Base-by-base conservation (phyloP, 2,888 invertebrate species). In the Amblyteles armatorius region DNA sequence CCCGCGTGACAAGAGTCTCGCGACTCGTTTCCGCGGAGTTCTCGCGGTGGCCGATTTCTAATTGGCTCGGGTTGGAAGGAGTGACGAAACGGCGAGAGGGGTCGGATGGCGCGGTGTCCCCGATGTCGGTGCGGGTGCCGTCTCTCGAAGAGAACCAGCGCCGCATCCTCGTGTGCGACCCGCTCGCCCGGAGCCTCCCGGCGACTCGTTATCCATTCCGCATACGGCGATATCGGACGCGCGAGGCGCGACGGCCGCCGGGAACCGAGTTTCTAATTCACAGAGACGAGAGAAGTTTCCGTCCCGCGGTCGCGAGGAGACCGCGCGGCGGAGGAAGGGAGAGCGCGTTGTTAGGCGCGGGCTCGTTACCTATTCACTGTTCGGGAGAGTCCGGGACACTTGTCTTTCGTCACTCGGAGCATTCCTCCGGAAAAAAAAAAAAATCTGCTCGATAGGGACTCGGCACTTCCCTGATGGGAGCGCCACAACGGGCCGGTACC, bases 211-310 rank as follows among this genome's bases (percentile, higher is more conserved):
- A 85, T 76, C 79, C 85, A 82, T 85, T 85, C 85, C 79, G 67
- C 79, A 79, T 84, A 79, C 79, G 79, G 84, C 77, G 48, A 79
- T 82, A 84, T 84, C 82, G 84, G 65, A 82, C 84, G 84, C 78
- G 82, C 67, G 63, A 69, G 57, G 78, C 82, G 73, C 63, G 29
- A 26, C 29, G 60, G 2, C 33, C 50, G 78, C 48, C 76, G 79
- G 65, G 82, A 81, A 50, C 52, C 16, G 72, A 84, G 85, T 85
- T 85, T 85, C 85, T 85, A 85, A 82, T 85, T 85, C 76, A 76
- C 82, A 52, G 44, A 81, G 74, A 74, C 72, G 77, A 65, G 44
- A 55, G 81, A 26, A 68, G 36, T 67, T 73, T 60, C 71, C 82
- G 76, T 68, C 33, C 57, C 22, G 36, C 40, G 65, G 63, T 40